Conservation (phyloP, 2,888 invertebrate genomes). For the Teleogryllus oceanicus region DNA sequence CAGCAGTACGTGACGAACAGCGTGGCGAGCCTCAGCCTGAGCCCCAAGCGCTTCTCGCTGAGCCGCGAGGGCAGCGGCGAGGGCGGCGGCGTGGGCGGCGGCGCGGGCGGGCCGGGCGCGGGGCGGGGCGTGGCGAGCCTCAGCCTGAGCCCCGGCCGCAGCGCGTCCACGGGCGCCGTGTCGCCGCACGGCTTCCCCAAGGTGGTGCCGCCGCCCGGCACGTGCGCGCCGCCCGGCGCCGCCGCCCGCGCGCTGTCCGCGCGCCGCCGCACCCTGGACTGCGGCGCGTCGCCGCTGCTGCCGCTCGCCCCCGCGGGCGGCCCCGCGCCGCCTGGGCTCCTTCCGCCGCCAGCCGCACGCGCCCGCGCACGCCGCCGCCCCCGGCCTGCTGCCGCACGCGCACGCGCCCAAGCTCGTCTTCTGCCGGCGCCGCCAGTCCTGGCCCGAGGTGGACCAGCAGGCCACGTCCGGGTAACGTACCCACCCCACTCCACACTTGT, state of each 20-base stretch:
- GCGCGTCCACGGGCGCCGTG: conserved; percentile 10
- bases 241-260: conserved; percentile 45
- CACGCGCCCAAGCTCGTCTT: conserved; percentile 67
- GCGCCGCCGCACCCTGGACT: conserved; percentile 62
- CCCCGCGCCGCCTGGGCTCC: conserved; percentile 50
- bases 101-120: conserved; percentile 38
- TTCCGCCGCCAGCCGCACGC: conserved; percentile 45
- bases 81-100: conserved; percentile 44
- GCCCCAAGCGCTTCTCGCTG: conserved; percentile 69
- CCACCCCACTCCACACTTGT: neutral
- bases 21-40: conserved; percentile 74
- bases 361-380: conserved; percentile 43
- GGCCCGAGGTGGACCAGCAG: conserved; percentile 82
- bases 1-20: conserved; percentile 84
- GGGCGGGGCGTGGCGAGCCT: too few relatives aligned
- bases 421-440: conserved; percentile 72
- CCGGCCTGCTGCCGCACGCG: conserved; percentile 37
- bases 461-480: conserved; percentile 73
- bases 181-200: conserved; percentile 62
- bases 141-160: conserved; percentile 39
- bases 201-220: conserved; percentile 64
- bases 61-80: conserved; percentile 54
- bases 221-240: conserved; percentile 46
- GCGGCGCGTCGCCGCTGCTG: conserved; percentile 45
- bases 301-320: conserved; percentile 45